phyloP scores from a whole-genome alignment of 2,113 vertebrate species.

The Gorsachius goisagi region DNA sequence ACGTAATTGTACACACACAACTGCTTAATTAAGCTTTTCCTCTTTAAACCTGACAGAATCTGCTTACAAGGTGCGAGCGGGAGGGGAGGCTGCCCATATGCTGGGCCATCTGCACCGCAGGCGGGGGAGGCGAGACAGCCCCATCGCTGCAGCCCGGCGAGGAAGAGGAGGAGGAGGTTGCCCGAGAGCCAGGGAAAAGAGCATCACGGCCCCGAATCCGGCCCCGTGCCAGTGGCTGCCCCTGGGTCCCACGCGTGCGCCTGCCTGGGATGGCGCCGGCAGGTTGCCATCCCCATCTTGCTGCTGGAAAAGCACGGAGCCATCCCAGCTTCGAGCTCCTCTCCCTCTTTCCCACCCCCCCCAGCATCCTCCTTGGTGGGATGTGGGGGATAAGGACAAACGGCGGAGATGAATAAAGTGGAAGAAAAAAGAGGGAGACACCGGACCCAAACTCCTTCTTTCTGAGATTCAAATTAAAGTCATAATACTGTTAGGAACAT shows the following conservation, averaged over 20 bases:
- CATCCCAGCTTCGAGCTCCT: neutral
- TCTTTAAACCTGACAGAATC: slow-evolving; percentile 75
- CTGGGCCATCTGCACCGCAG: slow-evolving; percentile 70
- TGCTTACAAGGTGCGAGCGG: slow-evolving; percentile 72
- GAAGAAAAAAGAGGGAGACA: neutral
- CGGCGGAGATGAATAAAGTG: neutral
- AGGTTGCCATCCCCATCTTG: neutral
- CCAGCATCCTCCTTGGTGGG: neutral
- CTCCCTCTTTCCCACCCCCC: neutral
- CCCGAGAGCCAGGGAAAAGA: neutral
- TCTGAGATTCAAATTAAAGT: slow-evolving; percentile 35
- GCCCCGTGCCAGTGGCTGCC: fast-evolving
- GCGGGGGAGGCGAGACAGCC: neutral
- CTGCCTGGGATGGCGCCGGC: neutral
- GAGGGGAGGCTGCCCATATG: slow-evolving; percentile 72
- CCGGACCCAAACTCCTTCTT: neutral
- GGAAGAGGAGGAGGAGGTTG: neutral
- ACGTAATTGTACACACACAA: slow-evolving; percentile 72
- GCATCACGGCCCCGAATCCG: fast-evolving
- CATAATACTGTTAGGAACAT: slow-evolving; percentile 15
- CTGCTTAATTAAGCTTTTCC: slow-evolving; percentile 80
- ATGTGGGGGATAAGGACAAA: neutral
- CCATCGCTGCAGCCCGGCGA: neutral
- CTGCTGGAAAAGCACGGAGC: neutral
- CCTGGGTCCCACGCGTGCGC: fast-evolving